Evolutionary conservation across 2,888 invertebrate species (phyloP).

Genomic region (Tholera decimalis): DNA sequence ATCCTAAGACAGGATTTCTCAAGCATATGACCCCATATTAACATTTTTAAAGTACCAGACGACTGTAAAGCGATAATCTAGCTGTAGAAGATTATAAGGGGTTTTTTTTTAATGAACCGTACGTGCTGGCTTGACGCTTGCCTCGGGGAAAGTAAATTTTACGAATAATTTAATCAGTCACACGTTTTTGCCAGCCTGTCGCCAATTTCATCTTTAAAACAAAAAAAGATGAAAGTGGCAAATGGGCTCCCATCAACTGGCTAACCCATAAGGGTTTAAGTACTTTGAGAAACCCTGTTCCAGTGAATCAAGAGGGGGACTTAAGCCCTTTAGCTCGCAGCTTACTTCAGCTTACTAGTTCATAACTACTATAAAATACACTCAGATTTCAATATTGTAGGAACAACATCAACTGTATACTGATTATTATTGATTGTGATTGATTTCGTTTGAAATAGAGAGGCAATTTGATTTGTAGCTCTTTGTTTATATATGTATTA

Average conservation of each 20-base stretch:
- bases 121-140: not conserved
- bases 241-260: not conserved
- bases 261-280: not conserved
- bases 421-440: constrained; percentile 19
- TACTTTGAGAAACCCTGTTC: constrained; percentile 17
- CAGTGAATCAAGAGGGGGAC: not conserved
- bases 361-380: constrained; percentile 19
- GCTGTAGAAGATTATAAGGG: too few relatives aligned
- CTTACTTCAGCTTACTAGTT: not conserved
- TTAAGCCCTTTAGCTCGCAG: not conserved
- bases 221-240: too few relatives aligned
- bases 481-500: constrained; percentile 5
- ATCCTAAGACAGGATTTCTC: not conserved
- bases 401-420: constrained; percentile 23
- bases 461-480: constrained; percentile 11
- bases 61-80: not conserved
- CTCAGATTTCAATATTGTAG: constrained; percentile 12
- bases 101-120: not conserved
- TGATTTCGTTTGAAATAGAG: constrained; percentile 10
- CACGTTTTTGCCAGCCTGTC: not conserved
- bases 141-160: too few relatives aligned
- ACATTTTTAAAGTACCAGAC: not conserved
- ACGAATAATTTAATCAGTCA: not conserved
- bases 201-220: too few relatives aligned
- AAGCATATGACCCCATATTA: not conserved